A percentile compares a stretch with the other conserved stretches of the same genome.
Conservation (phyloP, 2,888 invertebrate genomes). For the Heliconius ethilla region DNA sequence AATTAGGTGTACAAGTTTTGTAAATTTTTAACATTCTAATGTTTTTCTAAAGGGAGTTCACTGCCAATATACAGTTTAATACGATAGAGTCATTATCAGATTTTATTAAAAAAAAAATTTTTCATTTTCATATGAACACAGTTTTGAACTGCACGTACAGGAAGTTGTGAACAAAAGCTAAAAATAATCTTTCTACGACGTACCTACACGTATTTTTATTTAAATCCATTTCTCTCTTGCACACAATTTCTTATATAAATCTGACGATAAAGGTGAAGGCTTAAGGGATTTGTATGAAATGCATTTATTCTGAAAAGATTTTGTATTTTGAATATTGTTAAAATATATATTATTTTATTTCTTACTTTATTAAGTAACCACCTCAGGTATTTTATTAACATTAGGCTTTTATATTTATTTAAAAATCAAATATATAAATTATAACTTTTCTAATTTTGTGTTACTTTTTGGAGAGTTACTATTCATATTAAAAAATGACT, state of each 20-base stretch:
- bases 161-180: background rate
- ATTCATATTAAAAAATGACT: too few relatives aligned
- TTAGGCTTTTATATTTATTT: background rate
- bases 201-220: background rate
- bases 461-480: too few relatives aligned
- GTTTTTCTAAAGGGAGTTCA: too few relatives aligned
- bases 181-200: background rate
- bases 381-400: background rate
- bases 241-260: background rate
- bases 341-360: background rate
- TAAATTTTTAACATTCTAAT: too few relatives aligned
- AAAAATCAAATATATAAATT: too few relatives aligned
- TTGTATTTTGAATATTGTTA: background rate
- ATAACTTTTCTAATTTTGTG: too few relatives aligned
- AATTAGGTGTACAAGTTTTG: too few relatives aligned
- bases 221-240: slow-evolving; percentile 3
- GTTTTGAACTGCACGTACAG: background rate
- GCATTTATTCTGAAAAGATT: background rate
- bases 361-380: background rate
- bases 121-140: background rate
- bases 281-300: slow-evolving; percentile 3
- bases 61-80: too few relatives aligned
- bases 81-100: too few relatives aligned
- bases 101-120: too few relatives aligned
- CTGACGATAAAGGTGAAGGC: background rate